Evolutionary conservation across 2,797 vertebrate species (phyloP), one percentile per base, ranked within the genome.

Genomic region (Dipus sagitta): DNA sequence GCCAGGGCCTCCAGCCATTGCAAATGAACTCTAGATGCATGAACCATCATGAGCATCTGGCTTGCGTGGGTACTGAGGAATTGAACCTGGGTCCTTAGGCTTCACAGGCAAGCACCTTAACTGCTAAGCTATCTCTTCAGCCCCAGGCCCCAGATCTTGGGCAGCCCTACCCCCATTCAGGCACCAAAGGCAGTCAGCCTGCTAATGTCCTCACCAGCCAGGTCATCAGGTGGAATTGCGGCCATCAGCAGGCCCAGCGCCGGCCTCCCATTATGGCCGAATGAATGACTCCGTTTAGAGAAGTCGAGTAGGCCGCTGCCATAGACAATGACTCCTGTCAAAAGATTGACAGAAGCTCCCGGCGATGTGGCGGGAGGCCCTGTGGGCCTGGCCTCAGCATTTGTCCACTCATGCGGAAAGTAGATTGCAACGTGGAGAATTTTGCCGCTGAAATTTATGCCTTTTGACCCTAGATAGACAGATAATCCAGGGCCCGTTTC

Each of bases 321-420:
- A 42, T 60, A 76, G 97, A 97, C 91, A 97, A 98, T 97, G 98
- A 98, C 98, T 82, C 98, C 98, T 98, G 98, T 98, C 98, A 98
- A 95, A 98, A 98, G 98, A 98, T 98, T 96, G 96, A 93, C 95
- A 95, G 96, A 96, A 97, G 98, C 98, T 97, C 97, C 38, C 98
- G 1, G 98, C 98, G 3, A 87, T 98, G 98, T 96, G 96, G 97
- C 97, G 97, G 97, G 97, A 97, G 97, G 93, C 84, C 95, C 83
- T 2, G 15, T 17, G 70, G 70, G 92, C 71, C 80, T 26, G 72
- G 87, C 96, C 98, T 96, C 96, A 96, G 96, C 93, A 95, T 96
- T 98, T 97, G 62, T 95, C 97, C 98, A 98, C 97, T 99, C 98
- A 98, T 97, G 98, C 98, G 98, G 98, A 99, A 99, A 83, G 75